phyloP scores from a whole-genome alignment of 2,797 vertebrate species.

The Carapus acus region DNA sequence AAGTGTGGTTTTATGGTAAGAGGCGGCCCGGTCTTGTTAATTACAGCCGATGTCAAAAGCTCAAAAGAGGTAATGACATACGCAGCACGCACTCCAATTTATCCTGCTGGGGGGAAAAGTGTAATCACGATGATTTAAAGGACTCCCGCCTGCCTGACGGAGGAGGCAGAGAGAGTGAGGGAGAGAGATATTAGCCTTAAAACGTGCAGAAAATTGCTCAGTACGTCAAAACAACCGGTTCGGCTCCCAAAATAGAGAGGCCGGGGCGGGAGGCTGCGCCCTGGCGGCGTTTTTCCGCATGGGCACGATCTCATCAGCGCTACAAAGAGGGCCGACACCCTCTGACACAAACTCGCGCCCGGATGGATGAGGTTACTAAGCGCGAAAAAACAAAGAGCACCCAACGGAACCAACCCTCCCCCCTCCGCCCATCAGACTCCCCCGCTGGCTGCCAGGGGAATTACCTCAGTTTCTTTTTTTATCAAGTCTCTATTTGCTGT shows the following conservation, averaged over 20 bases:
- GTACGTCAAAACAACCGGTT: background rate
- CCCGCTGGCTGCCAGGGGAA: conserved; percentile 29
- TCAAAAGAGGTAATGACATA: conserved; percentile 35
- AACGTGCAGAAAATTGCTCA: background rate
- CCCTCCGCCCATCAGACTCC: no score
- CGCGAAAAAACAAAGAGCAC: conserved; percentile 30
- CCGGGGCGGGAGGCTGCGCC: no score
- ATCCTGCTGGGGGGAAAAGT: conserved; percentile 41
- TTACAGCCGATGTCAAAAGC: conserved; percentile 26
- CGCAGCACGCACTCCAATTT: conserved; percentile 28
- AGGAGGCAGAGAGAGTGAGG: background rate
- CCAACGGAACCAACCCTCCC: conserved; percentile 36
- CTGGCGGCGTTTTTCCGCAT: conserved; percentile 25
- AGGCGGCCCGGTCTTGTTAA: conserved; percentile 18
- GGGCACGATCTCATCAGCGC: conserved; percentile 20
- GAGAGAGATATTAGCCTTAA: background rate
- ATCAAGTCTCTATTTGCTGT: conserved; percentile 35
- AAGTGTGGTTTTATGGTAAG: conserved; percentile 8
- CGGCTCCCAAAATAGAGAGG: no score
- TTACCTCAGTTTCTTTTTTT: conserved; percentile 23
- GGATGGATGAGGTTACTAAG: conserved; percentile 30
- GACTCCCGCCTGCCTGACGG: background rate
- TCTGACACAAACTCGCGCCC: conserved; percentile 29
- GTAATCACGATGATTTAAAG: conserved; percentile 28
- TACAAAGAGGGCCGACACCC: conserved; percentile 13